Base-by-base conservation (phyloP, 2,797 vertebrate species). In the Arctocebus calabarensis region DNA sequence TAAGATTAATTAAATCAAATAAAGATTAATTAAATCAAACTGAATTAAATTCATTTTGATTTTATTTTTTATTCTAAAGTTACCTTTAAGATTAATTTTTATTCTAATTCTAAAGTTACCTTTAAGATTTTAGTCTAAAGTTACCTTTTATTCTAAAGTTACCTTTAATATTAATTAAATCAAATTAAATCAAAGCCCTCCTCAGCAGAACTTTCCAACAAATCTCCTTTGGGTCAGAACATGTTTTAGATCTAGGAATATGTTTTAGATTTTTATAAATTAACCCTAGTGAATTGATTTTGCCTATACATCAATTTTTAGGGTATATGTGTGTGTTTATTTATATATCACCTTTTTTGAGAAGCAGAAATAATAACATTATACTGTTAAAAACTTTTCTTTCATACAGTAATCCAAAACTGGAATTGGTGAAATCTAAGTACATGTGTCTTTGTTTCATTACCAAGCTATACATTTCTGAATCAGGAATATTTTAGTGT, bases 151-250 rank as follows among this genome's bases (percentile, higher is more conserved):
- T 1, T 75, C 81, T 91, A 91, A 88, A 91, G 34, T 52, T 82
- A 91, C 22, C 25, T 88, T 93, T 93, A 95, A 70, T 57, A 59
- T 86, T 79, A 93, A 93, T 86, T 52, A 37, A 74, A 71, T 93
- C 40, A 57, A 79, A 20, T 75, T 40, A 40, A 40, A 40, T 40
- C 40, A 40, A 57, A 55, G 3, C 19, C 48, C 45, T 95, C 85
- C 68, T 92, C 43, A 77, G 43, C 40, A 87, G 73, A 90, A 64
- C 1, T 77, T 90, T 45, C 19, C 40, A 92, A 57, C 3, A 88
- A 22, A 84, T 81, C 27, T 94, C 75, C 55, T 66, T 91, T 73
- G 37, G 5, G 95, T 86, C 57, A 45, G 57, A 92, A 52, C 48
- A 52, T 52, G 14, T 52, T 52, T 52, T 52, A 16, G 48, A 93